Percentiles rank a stretch among this genome's conserved stretches.
Conservation (phyloP, 2,888 invertebrate species). For the Orthosia incerta region DNA sequence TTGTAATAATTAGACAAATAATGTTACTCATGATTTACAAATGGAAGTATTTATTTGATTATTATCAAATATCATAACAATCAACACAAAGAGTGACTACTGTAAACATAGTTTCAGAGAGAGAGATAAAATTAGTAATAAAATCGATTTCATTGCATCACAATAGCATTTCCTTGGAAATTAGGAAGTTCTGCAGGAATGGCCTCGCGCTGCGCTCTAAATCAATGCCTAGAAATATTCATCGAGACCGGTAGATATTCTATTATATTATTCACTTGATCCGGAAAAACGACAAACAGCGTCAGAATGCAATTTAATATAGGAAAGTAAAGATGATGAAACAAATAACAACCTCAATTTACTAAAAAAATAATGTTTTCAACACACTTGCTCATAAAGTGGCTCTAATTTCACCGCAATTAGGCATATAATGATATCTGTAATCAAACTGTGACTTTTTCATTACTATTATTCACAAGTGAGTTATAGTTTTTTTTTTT, state of each 20-base stretch:
- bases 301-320: neutral
- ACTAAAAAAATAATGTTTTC: neutral
- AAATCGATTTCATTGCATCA: slow-evolving; percentile 1
- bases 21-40: too few species aligned
- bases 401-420: too few species aligned
- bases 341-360: neutral
- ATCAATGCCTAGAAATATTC: neutral
- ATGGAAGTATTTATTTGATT: too few species aligned
- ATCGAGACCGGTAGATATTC: neutral
- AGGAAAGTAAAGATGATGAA: neutral
- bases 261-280: neutral
- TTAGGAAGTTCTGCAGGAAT: neutral
- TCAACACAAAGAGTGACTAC: neutral
- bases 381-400: too few species aligned
- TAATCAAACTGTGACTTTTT: too few species aligned
- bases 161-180: slow-evolving; percentile 1
- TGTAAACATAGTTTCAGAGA: neutral
- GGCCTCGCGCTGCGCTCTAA: neutral
- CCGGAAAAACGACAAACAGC: neutral
- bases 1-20: too few species aligned
- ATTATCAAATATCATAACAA: neutral
- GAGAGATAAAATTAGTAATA: slow-evolving; percentile 4
- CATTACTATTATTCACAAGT: too few species aligned
- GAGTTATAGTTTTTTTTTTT: too few species aligned
- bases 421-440: too few species aligned